A percentile compares a stretch with the other conserved stretches of the same genome.
phyloP scores from a whole-genome alignment of 2,888 invertebrate species.

The Carcina quercana region DNA sequence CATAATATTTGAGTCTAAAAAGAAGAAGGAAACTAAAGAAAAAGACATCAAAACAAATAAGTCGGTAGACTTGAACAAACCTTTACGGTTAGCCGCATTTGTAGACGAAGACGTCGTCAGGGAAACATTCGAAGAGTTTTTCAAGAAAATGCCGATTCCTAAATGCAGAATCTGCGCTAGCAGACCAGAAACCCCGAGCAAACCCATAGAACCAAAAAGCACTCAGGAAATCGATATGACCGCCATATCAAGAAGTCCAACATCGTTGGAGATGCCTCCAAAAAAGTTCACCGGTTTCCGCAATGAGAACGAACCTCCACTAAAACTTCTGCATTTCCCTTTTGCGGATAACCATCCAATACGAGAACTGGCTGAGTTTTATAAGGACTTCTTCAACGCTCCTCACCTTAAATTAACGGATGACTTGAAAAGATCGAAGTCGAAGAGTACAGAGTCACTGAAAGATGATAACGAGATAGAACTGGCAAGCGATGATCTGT shows the following conservation, averaged over 20 bases:
- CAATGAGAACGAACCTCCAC: constrained; percentile 76
- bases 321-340: constrained; percentile 82
- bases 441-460: constrained; percentile 30
- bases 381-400: constrained; percentile 86
- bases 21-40: constrained; percentile 71
- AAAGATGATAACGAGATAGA: constrained; percentile 30
- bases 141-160: constrained; percentile 49
- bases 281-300: constrained; percentile 59
- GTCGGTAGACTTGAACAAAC: constrained; percentile 79
- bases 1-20: constrained; percentile 71
- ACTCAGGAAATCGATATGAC: constrained; percentile 49
- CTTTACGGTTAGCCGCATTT: constrained; percentile 84
- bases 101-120: constrained; percentile 69
- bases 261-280: constrained; percentile 54
- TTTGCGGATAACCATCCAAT: constrained; percentile 83
- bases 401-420: constrained; percentile 55
- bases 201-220: constrained; percentile 38
- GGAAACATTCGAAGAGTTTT: constrained; percentile 49
- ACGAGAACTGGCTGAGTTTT: constrained; percentile 85
- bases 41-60: constrained; percentile 36
- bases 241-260: constrained; percentile 48
- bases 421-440: constrained; percentile 24
- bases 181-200: constrained; percentile 23
- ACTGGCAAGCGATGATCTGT: constrained; percentile 71
- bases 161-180: constrained; percentile 41